A percentile compares a stretch with the other conserved stretches of the same genome.
Conservation (phyloP, 1,140 invertebrate genomes). For the Neotoxoptera formosana region DNA sequence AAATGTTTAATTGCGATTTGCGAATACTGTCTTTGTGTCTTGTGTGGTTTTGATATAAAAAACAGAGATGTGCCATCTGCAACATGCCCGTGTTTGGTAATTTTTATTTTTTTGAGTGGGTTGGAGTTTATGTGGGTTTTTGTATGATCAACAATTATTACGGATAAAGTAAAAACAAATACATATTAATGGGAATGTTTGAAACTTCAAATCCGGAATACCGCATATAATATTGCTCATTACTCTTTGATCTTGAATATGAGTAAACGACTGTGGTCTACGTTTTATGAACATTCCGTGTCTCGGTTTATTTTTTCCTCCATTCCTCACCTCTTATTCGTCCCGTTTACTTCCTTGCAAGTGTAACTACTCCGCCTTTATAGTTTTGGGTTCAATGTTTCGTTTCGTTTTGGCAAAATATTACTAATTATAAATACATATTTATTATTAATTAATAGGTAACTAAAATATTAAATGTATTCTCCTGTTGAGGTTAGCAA, state of each 20-base stretch:
- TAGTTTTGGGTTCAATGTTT: not conserved
- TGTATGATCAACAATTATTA: not conserved
- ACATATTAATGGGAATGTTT: not conserved
- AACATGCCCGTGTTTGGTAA: not conserved
- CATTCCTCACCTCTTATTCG: not conserved
- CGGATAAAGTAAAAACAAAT: not conserved
- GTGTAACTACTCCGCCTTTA: not conserved
- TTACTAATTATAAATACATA: not conserved
- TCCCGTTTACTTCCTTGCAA: not conserved
- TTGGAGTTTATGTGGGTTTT: not conserved
- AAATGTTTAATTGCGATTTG: not conserved
- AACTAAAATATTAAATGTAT: too few species aligned
- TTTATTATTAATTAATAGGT: too few species aligned
- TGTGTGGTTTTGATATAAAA: not conserved
- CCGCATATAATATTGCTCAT: not conserved
- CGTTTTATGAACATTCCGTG: not conserved
- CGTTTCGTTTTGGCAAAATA: not conserved
- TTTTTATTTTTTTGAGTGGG: not conserved
- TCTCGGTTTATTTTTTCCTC: not conserved
- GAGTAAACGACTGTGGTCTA: not conserved
- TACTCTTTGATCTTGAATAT: not conserved
- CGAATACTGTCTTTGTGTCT: not conserved
- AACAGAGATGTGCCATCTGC: not conserved
- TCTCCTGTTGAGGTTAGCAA: too few species aligned
- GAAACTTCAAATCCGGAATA: not conserved